A percentile compares a stretch with the other conserved stretches of the same genome.
phyloP scores from a whole-genome alignment of 2,888 invertebrate genomes.

The Toxonevra muliebris region DNA sequence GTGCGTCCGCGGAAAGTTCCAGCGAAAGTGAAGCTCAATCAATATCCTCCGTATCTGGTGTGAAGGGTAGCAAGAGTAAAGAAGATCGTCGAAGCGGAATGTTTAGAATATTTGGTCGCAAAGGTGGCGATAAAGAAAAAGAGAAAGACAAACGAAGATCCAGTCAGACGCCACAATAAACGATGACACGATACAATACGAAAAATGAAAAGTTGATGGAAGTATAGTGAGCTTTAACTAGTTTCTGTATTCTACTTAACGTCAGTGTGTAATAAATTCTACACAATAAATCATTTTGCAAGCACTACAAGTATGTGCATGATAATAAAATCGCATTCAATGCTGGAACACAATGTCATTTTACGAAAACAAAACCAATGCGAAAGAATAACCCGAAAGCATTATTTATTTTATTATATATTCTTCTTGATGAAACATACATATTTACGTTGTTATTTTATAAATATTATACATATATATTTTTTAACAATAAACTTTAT shows the following conservation, averaged over 20 bases:
- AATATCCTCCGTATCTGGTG: constrained; percentile 63
- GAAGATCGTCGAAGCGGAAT: constrained; percentile 63
- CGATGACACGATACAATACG: not conserved
- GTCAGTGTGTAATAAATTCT: no score
- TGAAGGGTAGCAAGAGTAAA: constrained; percentile 58
- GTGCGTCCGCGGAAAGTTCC: constrained; percentile 64
- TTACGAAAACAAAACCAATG: no score
- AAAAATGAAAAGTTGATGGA: no score
- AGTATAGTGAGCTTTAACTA: no score
- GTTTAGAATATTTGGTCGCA: constrained; percentile 64
- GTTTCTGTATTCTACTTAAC: no score
- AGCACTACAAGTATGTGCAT: no score
- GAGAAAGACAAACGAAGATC: constrained; percentile 59
- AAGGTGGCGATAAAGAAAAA: constrained; percentile 57
- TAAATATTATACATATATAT: constrained; percentile 29
- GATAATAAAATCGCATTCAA: no score
- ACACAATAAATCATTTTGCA: no score
- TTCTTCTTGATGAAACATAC: constrained; percentile 15
- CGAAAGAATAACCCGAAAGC: not conserved
- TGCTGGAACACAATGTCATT: no score
- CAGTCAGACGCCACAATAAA: constrained; percentile 59
- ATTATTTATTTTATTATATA: constrained; percentile 29
- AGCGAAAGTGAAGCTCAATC: constrained; percentile 66
- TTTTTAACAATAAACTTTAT: constrained; percentile 29
- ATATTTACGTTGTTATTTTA: constrained; percentile 39